Conservation (phyloP, 2,797 vertebrate genomes). For the Cynodonichthys magdalenae region DNA sequence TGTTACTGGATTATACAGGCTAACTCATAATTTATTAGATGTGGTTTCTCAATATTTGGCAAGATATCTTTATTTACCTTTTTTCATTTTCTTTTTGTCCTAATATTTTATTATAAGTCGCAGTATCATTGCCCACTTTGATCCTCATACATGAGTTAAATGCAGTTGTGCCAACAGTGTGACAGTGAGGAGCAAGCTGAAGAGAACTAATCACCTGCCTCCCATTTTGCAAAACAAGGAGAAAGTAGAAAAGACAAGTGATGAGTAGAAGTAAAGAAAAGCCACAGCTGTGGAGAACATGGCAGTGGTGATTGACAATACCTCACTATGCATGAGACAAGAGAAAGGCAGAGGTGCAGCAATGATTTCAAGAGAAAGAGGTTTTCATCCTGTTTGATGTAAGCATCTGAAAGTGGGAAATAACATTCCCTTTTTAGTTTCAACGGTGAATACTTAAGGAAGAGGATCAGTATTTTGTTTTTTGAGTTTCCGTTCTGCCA, state of each 20-base stretch:
- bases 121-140: background rate
- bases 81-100: no score
- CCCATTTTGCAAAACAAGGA: background rate
- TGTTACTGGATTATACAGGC: no score
- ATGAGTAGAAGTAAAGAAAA: background rate
- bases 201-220: background rate
- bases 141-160: background rate
- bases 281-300: background rate
- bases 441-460: no score
- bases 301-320: background rate
- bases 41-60: no score
- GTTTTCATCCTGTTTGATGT: background rate
- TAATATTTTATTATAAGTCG: no score
- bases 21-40: no score
- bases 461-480: no score
- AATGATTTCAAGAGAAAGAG: background rate
- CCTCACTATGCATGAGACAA: background rate
- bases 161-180: background rate
- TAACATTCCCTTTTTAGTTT: background rate
- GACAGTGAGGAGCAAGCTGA: background rate
- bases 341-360: background rate
- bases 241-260: background rate
- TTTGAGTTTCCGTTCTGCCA: no score
- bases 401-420: background rate
- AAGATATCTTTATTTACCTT: no score